Percentiles rank a stretch among this genome's conserved stretches.
Evolutionary conservation across 1,140 invertebrate species (phyloP).

Genomic region (Atopsyche davidsoni): DNA sequence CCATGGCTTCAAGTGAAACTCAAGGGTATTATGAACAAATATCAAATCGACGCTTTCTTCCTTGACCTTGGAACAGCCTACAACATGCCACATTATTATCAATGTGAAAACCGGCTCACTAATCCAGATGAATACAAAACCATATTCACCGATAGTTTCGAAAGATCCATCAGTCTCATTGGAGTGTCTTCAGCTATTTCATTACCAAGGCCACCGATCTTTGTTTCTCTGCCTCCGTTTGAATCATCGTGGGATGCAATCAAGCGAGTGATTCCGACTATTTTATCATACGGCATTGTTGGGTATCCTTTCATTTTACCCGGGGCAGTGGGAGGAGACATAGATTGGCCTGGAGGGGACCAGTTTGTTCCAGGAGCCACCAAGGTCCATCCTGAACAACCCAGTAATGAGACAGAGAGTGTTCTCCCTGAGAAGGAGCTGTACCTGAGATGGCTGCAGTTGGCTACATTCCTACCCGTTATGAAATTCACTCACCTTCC

Average conservation of each 20-base stretch:
- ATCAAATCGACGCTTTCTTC: conserved; percentile 83
- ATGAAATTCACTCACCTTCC: conserved; percentile 88
- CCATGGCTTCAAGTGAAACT: conserved; percentile 77
- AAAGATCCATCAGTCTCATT: conserved; percentile 62
- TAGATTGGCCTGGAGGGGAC: conserved; percentile 53
- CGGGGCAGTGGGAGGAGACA: conserved; percentile 87
- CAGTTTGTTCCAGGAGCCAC: conserved; percentile 41
- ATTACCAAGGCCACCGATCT: conserved; percentile 75
- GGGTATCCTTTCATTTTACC: conserved; percentile 91
- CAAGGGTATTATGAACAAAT: conserved; percentile 60
- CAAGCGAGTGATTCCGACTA: conserved; percentile 76
- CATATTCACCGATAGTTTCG: conserved; percentile 59
- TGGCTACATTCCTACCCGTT: conserved; percentile 86
- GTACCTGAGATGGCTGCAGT: conserved; percentile 90
- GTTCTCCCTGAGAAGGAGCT: conserved; percentile 76
- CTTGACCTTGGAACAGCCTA: conserved; percentile 84
- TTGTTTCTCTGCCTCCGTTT: conserved; percentile 80
- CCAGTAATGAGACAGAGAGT: conserved; percentile 49
- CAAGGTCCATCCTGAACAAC: conserved; percentile 36
- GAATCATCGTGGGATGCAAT: conserved; percentile 85
- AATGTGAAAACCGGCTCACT: conserved; percentile 61
- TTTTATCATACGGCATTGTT: conserved; percentile 77
- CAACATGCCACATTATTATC: conserved; percentile 80
- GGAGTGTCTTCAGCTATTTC: conserved; percentile 78
- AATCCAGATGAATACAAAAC: conserved; percentile 80